Conservation (phyloP, 1,140 invertebrate genomes). For the Drosophila rhopaloa region DNA sequence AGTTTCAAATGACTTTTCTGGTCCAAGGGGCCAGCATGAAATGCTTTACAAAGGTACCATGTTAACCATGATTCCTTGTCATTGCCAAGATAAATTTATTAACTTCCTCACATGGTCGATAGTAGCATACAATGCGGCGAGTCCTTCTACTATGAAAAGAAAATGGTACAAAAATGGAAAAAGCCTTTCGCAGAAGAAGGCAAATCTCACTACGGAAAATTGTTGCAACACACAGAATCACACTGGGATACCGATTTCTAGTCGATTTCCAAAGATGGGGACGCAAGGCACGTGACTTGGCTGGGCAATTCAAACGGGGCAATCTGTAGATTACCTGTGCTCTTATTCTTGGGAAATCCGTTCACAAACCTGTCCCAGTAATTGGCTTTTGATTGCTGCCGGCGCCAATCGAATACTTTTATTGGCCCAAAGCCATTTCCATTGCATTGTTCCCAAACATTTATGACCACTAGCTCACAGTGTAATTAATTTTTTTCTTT, state of each 20-base stretch:
- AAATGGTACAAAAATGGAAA: slow-evolving; percentile 64
- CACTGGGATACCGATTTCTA: slow-evolving; percentile 32
- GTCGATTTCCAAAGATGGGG: not conserved
- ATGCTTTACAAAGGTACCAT: slow-evolving; percentile 47
- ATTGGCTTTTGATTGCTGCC: slow-evolving; percentile 61
- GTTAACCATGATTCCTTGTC: slow-evolving; percentile 61
- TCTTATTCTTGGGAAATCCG: not conserved
- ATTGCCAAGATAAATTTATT: slow-evolving; percentile 80
- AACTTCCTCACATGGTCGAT: slow-evolving; percentile 23
- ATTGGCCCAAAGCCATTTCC: not conserved
- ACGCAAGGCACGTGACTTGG: slow-evolving; percentile 60
- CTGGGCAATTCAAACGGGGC: slow-evolving; percentile 21
- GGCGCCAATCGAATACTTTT: slow-evolving; percentile 9
- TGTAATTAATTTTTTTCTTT: no score
- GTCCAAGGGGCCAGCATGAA: slow-evolving; percentile 39
- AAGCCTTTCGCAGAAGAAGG: slow-evolving; percentile 15
- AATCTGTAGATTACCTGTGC: slow-evolving; percentile 32
- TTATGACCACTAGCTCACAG: not conserved
- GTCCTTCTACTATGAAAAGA: slow-evolving; percentile 54
- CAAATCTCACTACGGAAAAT: slow-evolving; percentile 14
- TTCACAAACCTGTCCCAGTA: slow-evolving; percentile 36
- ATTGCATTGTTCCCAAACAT: not conserved
- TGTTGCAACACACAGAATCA: slow-evolving; percentile 15
- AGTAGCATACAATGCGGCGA: slow-evolving; percentile 43
- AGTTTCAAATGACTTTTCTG: slow-evolving; percentile 38